phyloP scores from a whole-genome alignment of 2,797 vertebrate genomes.

The Betta splendens region DNA sequence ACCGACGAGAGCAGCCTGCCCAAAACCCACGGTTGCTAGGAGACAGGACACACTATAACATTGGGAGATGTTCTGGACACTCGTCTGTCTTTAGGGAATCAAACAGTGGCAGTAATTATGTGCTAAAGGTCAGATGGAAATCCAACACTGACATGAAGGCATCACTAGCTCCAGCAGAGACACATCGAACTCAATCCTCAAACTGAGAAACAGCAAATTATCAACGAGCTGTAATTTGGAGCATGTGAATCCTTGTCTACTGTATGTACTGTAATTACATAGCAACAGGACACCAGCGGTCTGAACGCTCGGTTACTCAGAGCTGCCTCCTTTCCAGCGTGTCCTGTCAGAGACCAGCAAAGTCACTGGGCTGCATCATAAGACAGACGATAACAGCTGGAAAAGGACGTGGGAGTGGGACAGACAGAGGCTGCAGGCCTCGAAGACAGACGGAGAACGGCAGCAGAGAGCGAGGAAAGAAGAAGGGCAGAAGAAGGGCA shows the following conservation, averaged over 20 bases:
- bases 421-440: too few relatives aligned
- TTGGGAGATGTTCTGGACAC: background rate
- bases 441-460: too few relatives aligned
- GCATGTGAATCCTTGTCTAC: conserved; percentile 49
- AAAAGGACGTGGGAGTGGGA: too few relatives aligned
- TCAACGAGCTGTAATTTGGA: conserved; percentile 62
- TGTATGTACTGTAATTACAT: conserved; percentile 70
- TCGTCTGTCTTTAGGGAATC: background rate
- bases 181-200: background rate
- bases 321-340: too few relatives aligned
- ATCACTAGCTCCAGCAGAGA: background rate
- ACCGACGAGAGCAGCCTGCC: conserved; percentile 14
- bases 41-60: conserved; percentile 35
- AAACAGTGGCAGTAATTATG: conserved; percentile 13
- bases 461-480: too few relatives aligned
- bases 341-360: too few relatives aligned
- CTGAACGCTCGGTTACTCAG: too few relatives aligned
- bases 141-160: conserved; percentile 24
- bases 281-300: conserved; percentile 59
- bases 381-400: too few relatives aligned
- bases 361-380: too few relatives aligned
- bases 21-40: conserved; percentile 38
- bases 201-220: conserved; percentile 6
- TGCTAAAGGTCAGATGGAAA: conserved; percentile 48
- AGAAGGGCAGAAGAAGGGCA: too few relatives aligned